Evolutionary conservation across 2,113 vertebrate species (phyloP), one percentile per base, ranked within the genome.

Genomic region (Poeciliopsis prolifica): DNA sequence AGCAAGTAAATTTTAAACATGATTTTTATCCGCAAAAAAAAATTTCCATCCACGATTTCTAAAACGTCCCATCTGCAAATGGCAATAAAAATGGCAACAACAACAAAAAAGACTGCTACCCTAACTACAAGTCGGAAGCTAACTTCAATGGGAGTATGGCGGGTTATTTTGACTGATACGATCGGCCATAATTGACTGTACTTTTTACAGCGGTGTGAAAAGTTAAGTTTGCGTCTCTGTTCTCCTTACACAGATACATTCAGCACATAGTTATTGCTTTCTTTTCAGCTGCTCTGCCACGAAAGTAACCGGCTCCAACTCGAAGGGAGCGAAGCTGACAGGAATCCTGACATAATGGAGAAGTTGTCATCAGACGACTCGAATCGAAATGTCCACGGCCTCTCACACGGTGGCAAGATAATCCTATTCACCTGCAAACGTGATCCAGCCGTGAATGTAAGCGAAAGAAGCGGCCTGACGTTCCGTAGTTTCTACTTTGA

Each of bases 321-420:
- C 1, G 22, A 28, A 65, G n/a, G 5, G 1, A 44, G 37, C 54
- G 9, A 42, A 65, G 8, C 7, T 29, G 30, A n/a, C 11, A 5
- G 5, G 33, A 42, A 29, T 5, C 5, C 1, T 3, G 11, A 26
- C 61, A 58, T 24, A 48, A 90, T 90, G 91, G 86, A 88, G 69
- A 42, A 14, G 2, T 40, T 62, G 19, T 22, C 11, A 33, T 14
- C 13, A 0, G 77, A 69, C n/a, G 81, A 84, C n/a, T 22, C 30
- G 26, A 31, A 13, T 61, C 10, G 4, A 14, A 62, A 69, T 37
- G 37, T 33, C 24, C 58, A 79, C 26, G 68, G 81, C n/a, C 63
- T 97, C 24, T 88, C 95, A 77, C 86, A 94, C 66, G 91, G 91
- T 70, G 97, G 97, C 0, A 95, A 96, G 80, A 73, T 98, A 30